Percentiles rank a stretch among this genome's conserved stretches.
These are phyloP conservation scores for Numenius arquata DNA, from an alignment of 2,113 vertebrate species.

Conservation along the genomic window DNA sequence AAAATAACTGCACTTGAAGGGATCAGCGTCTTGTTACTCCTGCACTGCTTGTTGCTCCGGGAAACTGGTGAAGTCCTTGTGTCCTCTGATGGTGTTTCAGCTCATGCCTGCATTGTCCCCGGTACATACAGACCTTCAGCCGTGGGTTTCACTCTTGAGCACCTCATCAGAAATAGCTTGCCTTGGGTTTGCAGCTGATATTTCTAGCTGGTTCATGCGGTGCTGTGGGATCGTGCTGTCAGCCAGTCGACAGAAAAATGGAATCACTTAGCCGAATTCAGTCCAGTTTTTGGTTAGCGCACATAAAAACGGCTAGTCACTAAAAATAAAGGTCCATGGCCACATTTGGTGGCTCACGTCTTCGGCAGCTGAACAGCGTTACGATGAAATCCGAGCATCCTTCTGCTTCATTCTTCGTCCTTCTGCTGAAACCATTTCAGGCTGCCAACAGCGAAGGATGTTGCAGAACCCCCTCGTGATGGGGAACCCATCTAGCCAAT, in stretches of 20 bases:
- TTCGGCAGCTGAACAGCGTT: neutral
- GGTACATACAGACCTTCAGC: neutral
- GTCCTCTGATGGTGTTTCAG: neutral
- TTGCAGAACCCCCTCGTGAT: accelerated
- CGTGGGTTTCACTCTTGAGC: neutral
- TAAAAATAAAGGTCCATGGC: neutral
- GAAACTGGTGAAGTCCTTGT: neutral
- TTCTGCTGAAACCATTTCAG: neutral
- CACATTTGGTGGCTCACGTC: neutral
- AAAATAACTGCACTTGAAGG: neutral
- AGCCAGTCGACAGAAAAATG: neutral
- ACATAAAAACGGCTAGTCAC: neutral
- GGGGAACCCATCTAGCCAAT: neutral
- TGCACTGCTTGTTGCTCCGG: neutral
- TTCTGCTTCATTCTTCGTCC: neutral
- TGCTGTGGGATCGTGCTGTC: neutral
- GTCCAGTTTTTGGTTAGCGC: neutral
- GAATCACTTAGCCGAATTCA: neutral
- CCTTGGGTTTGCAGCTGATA: neutral
- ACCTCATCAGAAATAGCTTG: neutral
- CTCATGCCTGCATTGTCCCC: neutral
- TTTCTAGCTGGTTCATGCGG: neutral
- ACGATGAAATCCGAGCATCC: neutral
- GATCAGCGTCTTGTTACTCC: neutral
- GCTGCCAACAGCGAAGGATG: neutral